Percentiles rank a stretch among this genome's conserved stretches.
These are phyloP conservation scores for Hippocampus mohnikei DNA, from an alignment of 2,113 vertebrate genomes.

Conservation along the genomic window DNA sequence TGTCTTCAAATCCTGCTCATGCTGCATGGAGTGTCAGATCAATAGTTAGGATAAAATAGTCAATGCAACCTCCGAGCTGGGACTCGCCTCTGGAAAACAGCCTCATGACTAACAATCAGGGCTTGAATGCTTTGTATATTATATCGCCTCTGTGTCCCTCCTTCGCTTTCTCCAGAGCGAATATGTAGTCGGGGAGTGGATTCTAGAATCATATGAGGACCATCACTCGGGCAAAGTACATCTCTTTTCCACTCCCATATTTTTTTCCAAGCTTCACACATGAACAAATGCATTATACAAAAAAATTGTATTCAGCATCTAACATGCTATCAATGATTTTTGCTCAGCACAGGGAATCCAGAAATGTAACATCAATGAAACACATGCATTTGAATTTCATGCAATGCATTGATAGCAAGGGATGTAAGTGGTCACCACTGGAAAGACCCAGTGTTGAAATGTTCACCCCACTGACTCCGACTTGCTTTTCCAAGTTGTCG, in stretches of 20 bases:
- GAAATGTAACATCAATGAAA: not conserved
- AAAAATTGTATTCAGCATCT: not conserved
- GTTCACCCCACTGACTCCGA: slow-evolving; percentile 36
- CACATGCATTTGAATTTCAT: slow-evolving; percentile 14
- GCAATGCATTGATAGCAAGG: slow-evolving; percentile 15
- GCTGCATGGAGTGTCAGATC: slow-evolving; percentile 22
- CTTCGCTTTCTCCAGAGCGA: slow-evolving; percentile 46
- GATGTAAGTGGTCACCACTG: slow-evolving; percentile 29
- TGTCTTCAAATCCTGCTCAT: slow-evolving; percentile 27
- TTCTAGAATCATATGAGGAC: slow-evolving; percentile 41
- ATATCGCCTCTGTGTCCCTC: slow-evolving; percentile 28
- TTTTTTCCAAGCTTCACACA: slow-evolving; percentile 1
- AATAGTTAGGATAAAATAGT: slow-evolving; percentile 15
- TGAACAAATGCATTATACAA: not conserved
- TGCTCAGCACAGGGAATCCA: not conserved
- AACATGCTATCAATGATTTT: not conserved
- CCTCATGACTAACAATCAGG: slow-evolving; percentile 27
- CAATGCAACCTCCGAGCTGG: slow-evolving; percentile 19
- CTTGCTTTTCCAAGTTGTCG: slow-evolving; percentile 48
- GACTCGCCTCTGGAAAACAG: slow-evolving; percentile 51
- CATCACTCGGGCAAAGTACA: slow-evolving; percentile 37
- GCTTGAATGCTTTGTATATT: slow-evolving; percentile 41
- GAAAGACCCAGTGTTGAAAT: slow-evolving; percentile 52
- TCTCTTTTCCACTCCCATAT: slow-evolving; percentile 14
- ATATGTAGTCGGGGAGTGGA: slow-evolving; percentile 31